Evolutionary conservation across 2,797 vertebrate genomes (phyloP).

Genomic region (Labroides dimidiatus): DNA sequence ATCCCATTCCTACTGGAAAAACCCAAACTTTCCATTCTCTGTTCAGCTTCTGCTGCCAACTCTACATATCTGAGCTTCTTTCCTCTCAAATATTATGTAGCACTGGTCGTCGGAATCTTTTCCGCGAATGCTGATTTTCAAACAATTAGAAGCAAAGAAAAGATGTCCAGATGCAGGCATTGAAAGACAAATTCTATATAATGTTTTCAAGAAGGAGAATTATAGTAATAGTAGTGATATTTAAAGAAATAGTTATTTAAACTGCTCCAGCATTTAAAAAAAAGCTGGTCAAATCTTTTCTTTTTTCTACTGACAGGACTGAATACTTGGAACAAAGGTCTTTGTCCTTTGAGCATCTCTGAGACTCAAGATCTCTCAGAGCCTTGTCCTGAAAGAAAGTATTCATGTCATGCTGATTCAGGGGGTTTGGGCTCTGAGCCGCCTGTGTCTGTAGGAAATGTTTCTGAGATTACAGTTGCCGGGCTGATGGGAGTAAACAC

Average conservation of each 20-base stretch:
- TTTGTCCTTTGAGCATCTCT: slow-evolving; percentile 45
- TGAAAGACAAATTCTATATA: background rate
- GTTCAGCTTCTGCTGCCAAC: too few relatives aligned
- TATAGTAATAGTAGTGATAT: too few relatives aligned
- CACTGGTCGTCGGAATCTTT: background rate
- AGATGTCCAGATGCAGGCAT: background rate
- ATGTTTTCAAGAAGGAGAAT: too few relatives aligned
- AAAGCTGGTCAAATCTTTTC: slow-evolving; percentile 36
- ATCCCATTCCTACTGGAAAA: too few relatives aligned
- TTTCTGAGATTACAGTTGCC: slow-evolving; percentile 85
- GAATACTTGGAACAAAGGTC: slow-evolving; percentile 48
- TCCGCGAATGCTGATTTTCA: background rate
- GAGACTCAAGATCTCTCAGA: slow-evolving; percentile 28
- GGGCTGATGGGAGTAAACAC: slow-evolving; percentile 86
- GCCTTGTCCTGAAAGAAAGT: slow-evolving; percentile 53
- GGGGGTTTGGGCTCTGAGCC: slow-evolving; percentile 68
- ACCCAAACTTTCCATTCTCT: too few relatives aligned
- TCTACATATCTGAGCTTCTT: too few relatives aligned
- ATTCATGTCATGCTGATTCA: slow-evolving; percentile 67
- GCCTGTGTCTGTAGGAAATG: slow-evolving; percentile 86
- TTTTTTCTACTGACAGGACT: slow-evolving; percentile 24
- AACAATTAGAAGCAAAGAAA: background rate
- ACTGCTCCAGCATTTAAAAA: slow-evolving; percentile 4
- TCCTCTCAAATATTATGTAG: background rate
- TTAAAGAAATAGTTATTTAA: too few relatives aligned